phyloP scores from a whole-genome alignment of 2,113 vertebrate species.

The Saimiri boliviensis region DNA sequence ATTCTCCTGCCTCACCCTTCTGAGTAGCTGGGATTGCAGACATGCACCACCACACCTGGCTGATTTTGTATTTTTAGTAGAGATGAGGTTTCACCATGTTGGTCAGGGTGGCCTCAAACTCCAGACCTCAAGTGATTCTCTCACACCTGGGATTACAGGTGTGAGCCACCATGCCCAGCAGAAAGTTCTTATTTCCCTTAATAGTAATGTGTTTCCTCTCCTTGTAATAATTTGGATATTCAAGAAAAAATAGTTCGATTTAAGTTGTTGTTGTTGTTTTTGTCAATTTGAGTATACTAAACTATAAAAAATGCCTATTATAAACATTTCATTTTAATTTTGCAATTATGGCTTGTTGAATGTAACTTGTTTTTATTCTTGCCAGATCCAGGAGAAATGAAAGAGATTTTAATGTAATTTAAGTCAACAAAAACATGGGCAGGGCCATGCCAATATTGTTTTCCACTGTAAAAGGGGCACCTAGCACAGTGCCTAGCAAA shows the following conservation, averaged over 20 bases:
- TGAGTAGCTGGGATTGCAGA: neutral
- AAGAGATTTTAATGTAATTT: neutral
- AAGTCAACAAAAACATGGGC: neutral
- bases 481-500: neutral
- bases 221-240: neutral
- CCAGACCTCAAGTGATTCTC: neutral
- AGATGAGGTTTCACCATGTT: neutral
- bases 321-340: slow-evolving; percentile 36
- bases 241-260: neutral
- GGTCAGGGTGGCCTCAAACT: neutral
- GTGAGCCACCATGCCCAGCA: too few species aligned
- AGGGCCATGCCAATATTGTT: neutral
- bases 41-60: neutral
- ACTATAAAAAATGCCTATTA: neutral
- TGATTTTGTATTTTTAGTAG: neutral
- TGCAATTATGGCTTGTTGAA: neutral
- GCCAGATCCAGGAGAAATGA: slow-evolving; percentile 24
- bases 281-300: neutral
- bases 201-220: neutral
- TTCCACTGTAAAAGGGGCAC: neutral
- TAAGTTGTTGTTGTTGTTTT: neutral
- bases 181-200: neutral
- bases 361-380: neutral
- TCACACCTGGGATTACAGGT: neutral
- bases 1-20: neutral